Evolutionary conservation across 2,888 invertebrate genomes (phyloP).

Genomic region (Timema podura): DNA sequence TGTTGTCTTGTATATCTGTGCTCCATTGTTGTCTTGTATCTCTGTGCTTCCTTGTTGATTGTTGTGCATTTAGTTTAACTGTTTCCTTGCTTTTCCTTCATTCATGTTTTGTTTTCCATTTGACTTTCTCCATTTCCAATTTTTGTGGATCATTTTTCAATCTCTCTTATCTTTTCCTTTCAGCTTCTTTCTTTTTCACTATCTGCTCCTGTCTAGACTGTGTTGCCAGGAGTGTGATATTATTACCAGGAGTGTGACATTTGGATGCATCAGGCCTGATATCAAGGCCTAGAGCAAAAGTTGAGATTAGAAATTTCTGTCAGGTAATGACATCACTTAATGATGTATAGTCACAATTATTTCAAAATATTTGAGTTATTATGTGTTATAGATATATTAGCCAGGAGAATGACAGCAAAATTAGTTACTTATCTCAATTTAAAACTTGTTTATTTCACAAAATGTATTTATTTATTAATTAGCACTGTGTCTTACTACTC

Average conservation of each 20-base stretch:
- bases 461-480: too few relatives aligned
- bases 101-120: constrained; percentile 1
- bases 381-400: background rate
- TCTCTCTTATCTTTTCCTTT: background rate
- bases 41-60: background rate
- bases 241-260: background rate
- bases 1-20: too few relatives aligned
- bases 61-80: constrained; percentile 1
- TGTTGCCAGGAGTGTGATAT: background rate
- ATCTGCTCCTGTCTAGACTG: background rate
- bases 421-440: background rate
- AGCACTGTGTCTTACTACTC: too few relatives aligned
- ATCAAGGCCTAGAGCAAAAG: background rate
- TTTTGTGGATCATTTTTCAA: background rate
- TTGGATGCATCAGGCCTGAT: background rate
- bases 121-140: background rate
- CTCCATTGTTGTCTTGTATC: background rate
- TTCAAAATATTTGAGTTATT: background rate
- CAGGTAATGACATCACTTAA: constrained; percentile 1
- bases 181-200: background rate
- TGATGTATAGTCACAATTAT: background rate
- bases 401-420: constrained; percentile 3
- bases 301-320: background rate
- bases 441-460: background rate
- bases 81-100: background rate